phyloP scores from a whole-genome alignment of 2,797 vertebrate species.

The Gymnopithys bicolor region DNA sequence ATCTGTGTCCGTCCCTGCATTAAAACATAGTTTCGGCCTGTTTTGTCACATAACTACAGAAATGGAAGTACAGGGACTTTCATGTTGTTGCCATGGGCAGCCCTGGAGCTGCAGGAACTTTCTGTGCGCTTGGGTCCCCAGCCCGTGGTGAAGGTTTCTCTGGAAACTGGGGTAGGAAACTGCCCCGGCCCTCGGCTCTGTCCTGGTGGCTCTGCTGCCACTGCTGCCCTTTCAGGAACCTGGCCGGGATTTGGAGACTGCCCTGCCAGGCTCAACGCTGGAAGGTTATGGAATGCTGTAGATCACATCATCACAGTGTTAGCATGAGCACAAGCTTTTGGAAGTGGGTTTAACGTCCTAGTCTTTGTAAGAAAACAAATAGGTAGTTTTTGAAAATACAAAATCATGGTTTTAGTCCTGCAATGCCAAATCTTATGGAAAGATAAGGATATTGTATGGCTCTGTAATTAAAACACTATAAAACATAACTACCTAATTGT shows the following conservation, averaged over 20 bases:
- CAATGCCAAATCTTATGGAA: background rate
- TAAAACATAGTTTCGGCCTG: background rate
- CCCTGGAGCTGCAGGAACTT: accelerated
- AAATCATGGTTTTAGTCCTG: background rate
- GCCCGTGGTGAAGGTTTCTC: background rate
- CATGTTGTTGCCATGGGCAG: accelerated
- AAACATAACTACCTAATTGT: background rate
- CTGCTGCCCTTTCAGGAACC: background rate
- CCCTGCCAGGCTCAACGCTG: accelerated
- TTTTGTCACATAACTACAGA: accelerated
- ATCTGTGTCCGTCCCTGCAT: accelerated
- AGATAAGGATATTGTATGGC: background rate
- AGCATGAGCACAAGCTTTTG: background rate
- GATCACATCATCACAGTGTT: accelerated
- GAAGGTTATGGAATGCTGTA: background rate
- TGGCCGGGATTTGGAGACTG: accelerated
- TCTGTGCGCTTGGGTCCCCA: background rate
- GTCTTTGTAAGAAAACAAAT: background rate
- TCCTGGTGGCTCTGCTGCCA: background rate
- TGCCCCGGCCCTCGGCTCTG: accelerated
- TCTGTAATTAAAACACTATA: background rate
- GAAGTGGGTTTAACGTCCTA: background rate
- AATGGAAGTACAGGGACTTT: accelerated
- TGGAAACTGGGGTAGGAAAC: background rate
- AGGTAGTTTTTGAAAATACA: background rate